These are phyloP conservation scores for Bombycilla garrulus DNA, from an alignment of 2,113 vertebrate genomes.

Conservation along the genomic window DNA sequence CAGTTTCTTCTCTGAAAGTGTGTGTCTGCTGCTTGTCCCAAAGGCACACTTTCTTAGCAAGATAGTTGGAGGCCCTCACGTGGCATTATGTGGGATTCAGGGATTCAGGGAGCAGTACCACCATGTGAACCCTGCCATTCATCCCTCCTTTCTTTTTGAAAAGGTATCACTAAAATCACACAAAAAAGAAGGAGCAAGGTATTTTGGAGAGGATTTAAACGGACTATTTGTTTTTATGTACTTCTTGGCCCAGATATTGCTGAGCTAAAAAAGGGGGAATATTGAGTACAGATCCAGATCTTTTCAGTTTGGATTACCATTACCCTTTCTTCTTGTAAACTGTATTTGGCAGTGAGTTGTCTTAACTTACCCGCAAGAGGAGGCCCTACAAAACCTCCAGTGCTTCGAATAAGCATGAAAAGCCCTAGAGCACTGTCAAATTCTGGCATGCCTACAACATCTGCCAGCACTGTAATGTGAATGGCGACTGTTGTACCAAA, in stretches of 20 bases:
- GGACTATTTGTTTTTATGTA: neutral
- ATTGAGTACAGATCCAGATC: neutral
- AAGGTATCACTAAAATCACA: neutral
- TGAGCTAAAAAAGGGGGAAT: neutral
- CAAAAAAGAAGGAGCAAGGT: neutral
- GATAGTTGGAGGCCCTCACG: neutral
- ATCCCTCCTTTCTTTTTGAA: neutral
- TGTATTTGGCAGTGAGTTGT: neutral
- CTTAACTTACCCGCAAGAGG: slow-evolving; percentile 64
- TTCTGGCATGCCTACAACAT: slow-evolving; percentile 73
- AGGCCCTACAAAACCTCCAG: slow-evolving; percentile 74
- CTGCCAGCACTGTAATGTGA: slow-evolving; percentile 75
- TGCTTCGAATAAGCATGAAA: slow-evolving; percentile 77
- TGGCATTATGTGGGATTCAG: neutral
- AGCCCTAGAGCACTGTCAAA: slow-evolving; percentile 77
- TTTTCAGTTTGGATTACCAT: neutral
- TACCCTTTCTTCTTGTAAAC: neutral
- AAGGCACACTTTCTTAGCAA: neutral
- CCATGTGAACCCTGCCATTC: neutral
- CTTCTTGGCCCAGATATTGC: neutral
- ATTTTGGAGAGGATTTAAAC: neutral
- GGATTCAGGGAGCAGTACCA: neutral
- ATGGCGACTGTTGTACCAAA: slow-evolving; percentile 75
- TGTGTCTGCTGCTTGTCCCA: neutral
- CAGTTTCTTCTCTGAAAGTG: neutral